Conservation (phyloP, 2,113 vertebrate species). For the Crotalus viridis region DNA sequence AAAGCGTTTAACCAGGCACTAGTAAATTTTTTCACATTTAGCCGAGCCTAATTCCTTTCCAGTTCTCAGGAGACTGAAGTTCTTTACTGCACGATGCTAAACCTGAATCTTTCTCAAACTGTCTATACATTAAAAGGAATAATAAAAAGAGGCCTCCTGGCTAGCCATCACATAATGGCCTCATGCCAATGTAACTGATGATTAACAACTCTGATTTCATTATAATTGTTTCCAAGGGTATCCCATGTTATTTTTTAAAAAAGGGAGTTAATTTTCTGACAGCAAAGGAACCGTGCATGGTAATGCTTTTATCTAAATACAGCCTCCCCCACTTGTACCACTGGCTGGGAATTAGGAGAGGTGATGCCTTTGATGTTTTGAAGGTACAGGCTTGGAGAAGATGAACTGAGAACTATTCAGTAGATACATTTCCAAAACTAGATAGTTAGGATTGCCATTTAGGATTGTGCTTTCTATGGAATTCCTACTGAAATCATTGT, state of each 20-base stretch:
- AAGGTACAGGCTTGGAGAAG: neutral
- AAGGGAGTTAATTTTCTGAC: neutral
- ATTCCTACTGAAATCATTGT: neutral
- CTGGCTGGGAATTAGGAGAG: neutral
- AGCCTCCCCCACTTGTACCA: neutral
- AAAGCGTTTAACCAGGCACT: constrained; percentile 41
- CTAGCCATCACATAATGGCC: neutral
- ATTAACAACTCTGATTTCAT: neutral
- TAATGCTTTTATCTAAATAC: neutral
- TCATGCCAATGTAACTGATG: neutral
- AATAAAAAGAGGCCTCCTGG: neutral
- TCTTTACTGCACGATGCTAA: neutral
- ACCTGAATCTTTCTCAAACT: neutral
- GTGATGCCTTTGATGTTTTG: neutral
- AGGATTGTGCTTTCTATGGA: neutral
- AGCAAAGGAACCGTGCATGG: neutral
- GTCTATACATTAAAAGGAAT: constrained; percentile 2
- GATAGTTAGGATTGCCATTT: neutral
- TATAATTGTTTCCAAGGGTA: constrained; percentile 5
- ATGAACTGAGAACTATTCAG: neutral
- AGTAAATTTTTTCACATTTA: constrained; percentile 41
- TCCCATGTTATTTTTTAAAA: neutral
- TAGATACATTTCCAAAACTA: neutral
- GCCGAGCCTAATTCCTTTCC: constrained; percentile 1
- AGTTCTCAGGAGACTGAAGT: neutral